Percentiles rank a stretch among this genome's conserved stretches.
Conservation (phyloP, 2,888 invertebrate genomes). For the Metallyticus violacea region DNA sequence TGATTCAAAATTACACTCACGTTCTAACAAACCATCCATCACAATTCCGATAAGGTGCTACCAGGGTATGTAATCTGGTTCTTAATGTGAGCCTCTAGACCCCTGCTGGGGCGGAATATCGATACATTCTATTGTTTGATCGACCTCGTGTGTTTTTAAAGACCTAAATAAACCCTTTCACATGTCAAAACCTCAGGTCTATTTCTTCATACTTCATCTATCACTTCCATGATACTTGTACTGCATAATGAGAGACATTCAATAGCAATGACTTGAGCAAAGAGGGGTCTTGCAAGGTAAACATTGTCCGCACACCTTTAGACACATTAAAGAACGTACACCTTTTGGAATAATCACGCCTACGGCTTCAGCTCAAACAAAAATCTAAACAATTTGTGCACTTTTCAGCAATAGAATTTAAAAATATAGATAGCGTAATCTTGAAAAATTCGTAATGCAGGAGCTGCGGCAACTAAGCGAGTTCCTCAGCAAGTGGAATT, state of each 20-base stretch:
- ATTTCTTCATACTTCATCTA: background rate
- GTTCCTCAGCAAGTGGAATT: no score
- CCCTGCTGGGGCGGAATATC: background rate
- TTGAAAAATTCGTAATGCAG: no score
- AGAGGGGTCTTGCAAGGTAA: background rate
- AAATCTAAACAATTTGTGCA: no score
- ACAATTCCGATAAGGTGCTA: background rate
- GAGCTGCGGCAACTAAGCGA: no score
- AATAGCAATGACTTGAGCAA: background rate
- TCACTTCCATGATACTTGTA: background rate
- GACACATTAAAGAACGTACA: background rate
- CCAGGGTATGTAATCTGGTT: background rate
- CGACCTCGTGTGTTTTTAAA: background rate
- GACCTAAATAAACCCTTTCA: background rate
- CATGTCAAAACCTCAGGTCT: background rate
- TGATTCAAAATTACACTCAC: no score
- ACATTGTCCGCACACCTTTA: background rate
- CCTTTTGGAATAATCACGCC: background rate
- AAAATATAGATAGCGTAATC: no score
- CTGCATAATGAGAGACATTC: no score
- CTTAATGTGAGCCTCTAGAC: background rate
- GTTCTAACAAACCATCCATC: background rate
- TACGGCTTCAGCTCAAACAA: no score
- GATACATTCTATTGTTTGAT: background rate
- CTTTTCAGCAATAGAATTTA: no score